Evolutionary conservation across 2,888 invertebrate species (phyloP), one percentile per base, ranked within the genome.

Genomic region (Sthenelais limicola): DNA sequence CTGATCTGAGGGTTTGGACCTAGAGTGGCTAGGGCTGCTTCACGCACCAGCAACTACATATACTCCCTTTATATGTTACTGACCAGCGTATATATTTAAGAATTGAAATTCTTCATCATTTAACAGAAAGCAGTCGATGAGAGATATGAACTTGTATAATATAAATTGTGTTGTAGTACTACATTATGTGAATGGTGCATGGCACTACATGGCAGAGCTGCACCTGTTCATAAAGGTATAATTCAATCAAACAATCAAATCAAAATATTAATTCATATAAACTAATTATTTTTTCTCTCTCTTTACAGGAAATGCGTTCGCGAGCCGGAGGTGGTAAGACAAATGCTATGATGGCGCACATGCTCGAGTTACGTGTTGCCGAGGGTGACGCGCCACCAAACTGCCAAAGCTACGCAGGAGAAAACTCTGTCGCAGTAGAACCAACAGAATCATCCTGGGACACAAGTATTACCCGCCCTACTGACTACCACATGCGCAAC

Each of bases 401-500:
- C 49, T 48, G 47, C n/a, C 68, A 48, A 7, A 48, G 32, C 49
- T 68, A 49, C 28, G 48, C 28, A 24, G 62, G 54, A 28, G 35
- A 49, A 24, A 48, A 52, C 49, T 43, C 67, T 4, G 26, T 68
- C 30, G 68, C 69, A 51, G 49, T 68, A 5, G 72, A 72, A 26
- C 48, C 38, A 26, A 67, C 35, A 24, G 72, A 72, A 24, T 62
- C 62, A 21, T 62, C 62, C 62, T 62, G 62, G 38, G 68, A 72
- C 49, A 62, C 62, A 12, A 35, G 24, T 26, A 62, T 62, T 43
- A 62, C 21, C 24, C 38, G 76, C 71, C 56, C 68, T 71, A 72
- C 72, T 32, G 78, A 78, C 48, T 77, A 74, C 28, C 67, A 75
- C 35, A 75, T 76, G 73, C 43, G 77, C 18, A 73, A 74, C 51